Percentiles rank a stretch among this genome's conserved stretches.
phyloP scores from a whole-genome alignment of 1,140 invertebrate species.

The Bathynomus jamesi region DNA sequence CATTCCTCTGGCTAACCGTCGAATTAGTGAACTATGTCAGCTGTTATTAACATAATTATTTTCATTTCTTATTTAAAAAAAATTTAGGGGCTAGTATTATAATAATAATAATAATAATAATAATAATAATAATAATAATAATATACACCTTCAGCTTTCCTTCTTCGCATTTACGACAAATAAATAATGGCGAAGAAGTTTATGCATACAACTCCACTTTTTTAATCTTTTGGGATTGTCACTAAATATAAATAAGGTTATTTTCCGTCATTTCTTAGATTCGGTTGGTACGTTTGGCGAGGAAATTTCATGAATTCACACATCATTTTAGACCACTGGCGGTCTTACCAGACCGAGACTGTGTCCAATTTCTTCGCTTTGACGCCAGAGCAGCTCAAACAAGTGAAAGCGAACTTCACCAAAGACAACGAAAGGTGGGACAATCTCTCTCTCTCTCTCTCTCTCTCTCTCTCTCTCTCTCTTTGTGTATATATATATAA shows the following conservation, averaged over 20 bases:
- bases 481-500: too few relatives aligned
- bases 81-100: too few relatives aligned
- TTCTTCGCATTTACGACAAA: neutral
- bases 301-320: neutral
- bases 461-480: too few relatives aligned
- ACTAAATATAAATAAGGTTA: neutral
- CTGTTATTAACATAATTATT: neutral
- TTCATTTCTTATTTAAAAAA: neutral
- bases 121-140: too few relatives aligned
- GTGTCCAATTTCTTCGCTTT: conserved; percentile 11
- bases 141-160: neutral
- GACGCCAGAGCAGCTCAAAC: neutral
- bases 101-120: too few relatives aligned
- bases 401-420: conserved; percentile 1
- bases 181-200: neutral
- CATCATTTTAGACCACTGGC: conserved; percentile 14
- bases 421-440: neutral
- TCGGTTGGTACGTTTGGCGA: conserved; percentile 14
- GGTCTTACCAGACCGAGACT: conserved; percentile 7
- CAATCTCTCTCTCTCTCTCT: too few relatives aligned
- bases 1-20: neutral
- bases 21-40: neutral
- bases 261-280: neutral
- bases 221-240: neutral
- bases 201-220: neutral